Base-by-base conservation (phyloP, 2,113 vertebrate genomes). In the Microtus richardsoni region DNA sequence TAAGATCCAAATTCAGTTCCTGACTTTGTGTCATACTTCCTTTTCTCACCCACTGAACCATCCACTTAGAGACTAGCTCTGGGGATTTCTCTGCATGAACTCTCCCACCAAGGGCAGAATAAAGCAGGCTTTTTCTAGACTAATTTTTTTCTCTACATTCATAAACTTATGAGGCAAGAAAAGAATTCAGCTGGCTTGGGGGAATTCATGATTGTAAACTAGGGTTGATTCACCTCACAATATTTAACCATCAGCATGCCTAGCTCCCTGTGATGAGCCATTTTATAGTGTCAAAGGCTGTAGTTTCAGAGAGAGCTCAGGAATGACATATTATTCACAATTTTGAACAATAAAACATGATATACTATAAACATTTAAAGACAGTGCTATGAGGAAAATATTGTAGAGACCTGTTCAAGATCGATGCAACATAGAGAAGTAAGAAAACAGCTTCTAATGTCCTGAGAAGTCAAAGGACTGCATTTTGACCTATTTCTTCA, bases 211-310 rank as follows among this genome's bases (percentile, higher is more conserved):
- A 78, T 54, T 83, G 19, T 66, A 91, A 94, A 58, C 58, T 79
- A 52, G 68, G 5, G 30, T 71, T 79, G 54, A 93, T 62, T 92
- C 19, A 30, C 11, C 77, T 93, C 17, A 89, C 39, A 41, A 64
- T 89, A 36, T 82, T 92, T 87, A 89, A 39, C 24, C 47, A 73
- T 87, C 79, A 89, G 73, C 30, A 83, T 12, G 19, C 60, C 94
- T 19, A 75, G 22, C 5, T 88, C 8, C 10, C 39, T 71, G 1
- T 75, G 75, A 64, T 17, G 79, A 64, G 41, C 24, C 66, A 89
- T 89, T 26, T 41, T 44, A 95, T 41, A 19, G 17, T 64, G 7
- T 71, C 82, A 94, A 28, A 36, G 19, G 24, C 33, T 91, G 2
- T 19, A 49, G 90, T 62, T 70, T 66, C 22, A 93, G n/a, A 62